These are phyloP conservation scores for Macroramphosus scolopax DNA, from an alignment of 2,797 vertebrate genomes.

Conservation along the genomic window DNA sequence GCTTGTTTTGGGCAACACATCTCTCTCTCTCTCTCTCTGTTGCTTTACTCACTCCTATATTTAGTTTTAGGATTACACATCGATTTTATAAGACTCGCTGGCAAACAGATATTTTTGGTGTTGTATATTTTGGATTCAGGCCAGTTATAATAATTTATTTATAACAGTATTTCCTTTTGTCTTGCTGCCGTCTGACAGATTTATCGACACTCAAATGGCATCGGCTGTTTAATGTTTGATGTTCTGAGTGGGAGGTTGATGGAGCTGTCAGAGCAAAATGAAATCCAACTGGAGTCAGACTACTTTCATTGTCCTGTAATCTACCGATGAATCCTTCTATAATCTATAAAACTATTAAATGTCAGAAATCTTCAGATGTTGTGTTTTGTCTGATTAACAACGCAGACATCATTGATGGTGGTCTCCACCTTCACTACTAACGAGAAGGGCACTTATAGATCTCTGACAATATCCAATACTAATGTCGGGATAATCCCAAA, in stretches of 20 bases:
- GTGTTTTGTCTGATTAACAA: too few species aligned
- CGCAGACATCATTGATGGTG: too few species aligned
- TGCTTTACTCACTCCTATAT: not conserved
- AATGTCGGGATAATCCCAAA: too few species aligned
- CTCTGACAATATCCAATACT: too few species aligned
- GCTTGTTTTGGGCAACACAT: too few species aligned
- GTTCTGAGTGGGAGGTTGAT: constrained; percentile 12
- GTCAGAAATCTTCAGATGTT: too few species aligned
- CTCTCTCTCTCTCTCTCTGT: not conserved
- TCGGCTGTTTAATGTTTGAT: constrained; percentile 33
- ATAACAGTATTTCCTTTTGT: constrained; percentile 21
- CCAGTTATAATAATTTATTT: constrained; percentile 37
- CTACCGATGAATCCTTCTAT: too few species aligned
- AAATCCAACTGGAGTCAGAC: too few species aligned
- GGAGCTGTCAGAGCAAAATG: constrained; percentile 11
- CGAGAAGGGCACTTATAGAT: too few species aligned
- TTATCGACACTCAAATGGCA: constrained; percentile 27
- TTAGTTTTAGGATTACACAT: not conserved
- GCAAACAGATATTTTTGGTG: constrained; percentile 5
- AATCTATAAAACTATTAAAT: too few species aligned
- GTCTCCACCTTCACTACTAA: too few species aligned
- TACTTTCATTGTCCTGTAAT: too few species aligned
- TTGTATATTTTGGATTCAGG: constrained; percentile 12
- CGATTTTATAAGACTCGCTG: not conserved
- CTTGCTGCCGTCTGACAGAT: constrained; percentile 25